Conservation (phyloP, 2,113 vertebrate genomes). For the Syngnathus floridae region DNA sequence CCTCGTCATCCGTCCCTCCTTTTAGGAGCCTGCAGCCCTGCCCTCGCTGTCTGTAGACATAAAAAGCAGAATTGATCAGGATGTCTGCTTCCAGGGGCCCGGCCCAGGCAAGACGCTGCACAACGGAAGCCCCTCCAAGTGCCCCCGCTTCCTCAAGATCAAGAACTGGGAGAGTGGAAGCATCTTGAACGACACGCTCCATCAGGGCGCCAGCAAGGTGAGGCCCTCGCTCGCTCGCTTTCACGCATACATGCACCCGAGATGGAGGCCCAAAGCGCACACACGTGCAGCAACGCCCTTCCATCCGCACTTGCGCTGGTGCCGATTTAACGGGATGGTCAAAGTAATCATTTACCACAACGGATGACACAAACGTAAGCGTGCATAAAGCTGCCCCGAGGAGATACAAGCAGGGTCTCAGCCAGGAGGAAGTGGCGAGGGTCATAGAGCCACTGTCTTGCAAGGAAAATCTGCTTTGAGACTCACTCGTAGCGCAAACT, state of each 20-base stretch:
- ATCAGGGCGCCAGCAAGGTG: conserved; percentile 83
- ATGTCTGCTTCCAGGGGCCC: conserved; percentile 58
- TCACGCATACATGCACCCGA: too few species aligned
- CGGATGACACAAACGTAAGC: too few species aligned
- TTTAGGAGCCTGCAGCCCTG: too few species aligned
- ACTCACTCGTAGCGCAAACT: background rate
- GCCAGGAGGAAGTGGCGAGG: background rate
- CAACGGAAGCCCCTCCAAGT: conserved; percentile 90
- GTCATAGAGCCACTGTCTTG: background rate
- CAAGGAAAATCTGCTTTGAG: background rate
- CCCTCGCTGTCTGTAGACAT: too few species aligned
- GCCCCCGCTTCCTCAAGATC: conserved; percentile 88
- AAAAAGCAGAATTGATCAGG: background rate
- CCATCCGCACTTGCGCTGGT: too few species aligned
- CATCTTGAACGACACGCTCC: conserved; percentile 80
- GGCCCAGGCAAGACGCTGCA: conserved; percentile 58
- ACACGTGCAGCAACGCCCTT: too few species aligned
- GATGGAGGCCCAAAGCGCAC: too few species aligned
- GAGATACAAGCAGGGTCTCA: too few species aligned
- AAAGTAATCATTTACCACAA: too few species aligned
- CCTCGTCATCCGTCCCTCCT: too few species aligned
- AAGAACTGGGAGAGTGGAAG: conserved; percentile 91
- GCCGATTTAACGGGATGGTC: too few species aligned
- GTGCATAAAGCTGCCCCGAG: too few species aligned
- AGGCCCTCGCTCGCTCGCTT: conserved; percentile 21